A percentile compares a stretch with the other conserved stretches of the same genome.
Conservation (phyloP, 2,888 invertebrate species). For the Timandra comae region DNA sequence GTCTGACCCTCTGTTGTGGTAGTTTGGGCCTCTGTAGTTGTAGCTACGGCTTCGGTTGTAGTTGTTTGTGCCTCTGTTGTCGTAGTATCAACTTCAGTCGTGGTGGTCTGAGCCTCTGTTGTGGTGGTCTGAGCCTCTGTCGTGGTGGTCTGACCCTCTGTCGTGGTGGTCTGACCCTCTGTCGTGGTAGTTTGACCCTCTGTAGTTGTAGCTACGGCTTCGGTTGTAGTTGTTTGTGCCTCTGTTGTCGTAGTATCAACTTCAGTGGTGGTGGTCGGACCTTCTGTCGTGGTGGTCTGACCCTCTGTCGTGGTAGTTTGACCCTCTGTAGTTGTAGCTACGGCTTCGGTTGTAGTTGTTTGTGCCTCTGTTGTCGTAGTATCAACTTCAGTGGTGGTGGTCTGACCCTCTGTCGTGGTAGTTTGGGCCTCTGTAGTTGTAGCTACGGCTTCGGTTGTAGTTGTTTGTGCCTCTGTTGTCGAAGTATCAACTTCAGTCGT, state of each 20-base stretch:
- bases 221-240: neutral
- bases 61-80: conserved; percentile 1
- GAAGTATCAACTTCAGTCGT: no score
- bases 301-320: no score
- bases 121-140: neutral
- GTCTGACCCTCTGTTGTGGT: neutral
- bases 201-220: neutral
- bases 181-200: neutral
- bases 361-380: no score
- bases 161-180: neutral
- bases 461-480: no score
- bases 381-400: no score
- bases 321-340: no score
- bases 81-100: neutral
- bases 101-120: neutral
- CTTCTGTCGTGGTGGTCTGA: no score
- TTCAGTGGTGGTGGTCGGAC: no score
- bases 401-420: no score
- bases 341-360: no score
- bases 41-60: conserved; percentile 1
- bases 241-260: neutral
- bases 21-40: neutral
- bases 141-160: neutral
- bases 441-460: no score
- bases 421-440: no score